These are phyloP conservation scores for Buceros bicornis DNA, from an alignment of 2,797 vertebrate species.

Conservation along the genomic window DNA sequence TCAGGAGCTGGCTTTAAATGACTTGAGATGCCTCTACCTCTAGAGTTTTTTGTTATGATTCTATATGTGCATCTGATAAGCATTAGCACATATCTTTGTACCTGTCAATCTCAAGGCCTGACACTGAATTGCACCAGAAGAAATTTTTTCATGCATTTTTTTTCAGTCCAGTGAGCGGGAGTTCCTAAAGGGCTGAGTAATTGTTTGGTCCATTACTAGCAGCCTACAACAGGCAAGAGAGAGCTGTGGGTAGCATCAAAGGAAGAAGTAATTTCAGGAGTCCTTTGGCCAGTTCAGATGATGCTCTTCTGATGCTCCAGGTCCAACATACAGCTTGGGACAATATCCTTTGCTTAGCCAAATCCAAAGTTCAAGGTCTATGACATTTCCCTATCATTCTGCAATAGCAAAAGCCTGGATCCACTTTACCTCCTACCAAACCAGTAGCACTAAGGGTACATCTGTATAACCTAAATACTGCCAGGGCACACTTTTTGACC, in stretches of 20 bases:
- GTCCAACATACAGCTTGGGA: background rate
- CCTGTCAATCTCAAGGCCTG: background rate
- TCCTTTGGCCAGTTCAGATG: background rate
- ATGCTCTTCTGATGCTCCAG: background rate
- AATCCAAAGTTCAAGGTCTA: background rate
- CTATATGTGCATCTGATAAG: background rate
- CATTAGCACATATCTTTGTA: background rate
- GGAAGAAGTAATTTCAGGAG: background rate
- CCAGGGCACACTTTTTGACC: background rate
- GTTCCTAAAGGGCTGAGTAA: background rate
- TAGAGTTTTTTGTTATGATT: background rate
- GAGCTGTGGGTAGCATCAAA: background rate
- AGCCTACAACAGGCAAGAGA: background rate
- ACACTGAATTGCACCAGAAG: background rate
- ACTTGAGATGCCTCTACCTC: background rate
- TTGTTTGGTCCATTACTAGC: background rate
- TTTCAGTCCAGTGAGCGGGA: background rate
- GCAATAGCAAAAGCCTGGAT: background rate
- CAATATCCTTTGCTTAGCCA: background rate
- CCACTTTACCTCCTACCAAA: background rate
- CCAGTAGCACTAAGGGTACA: background rate
- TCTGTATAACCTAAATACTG: background rate
- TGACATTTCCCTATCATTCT: background rate
- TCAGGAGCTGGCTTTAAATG: background rate
- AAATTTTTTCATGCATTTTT: background rate